Evolutionary conservation across 2,113 vertebrate species (phyloP), one percentile per base, ranked within the genome.

Genomic region (Lamprotornis superbus): DNA sequence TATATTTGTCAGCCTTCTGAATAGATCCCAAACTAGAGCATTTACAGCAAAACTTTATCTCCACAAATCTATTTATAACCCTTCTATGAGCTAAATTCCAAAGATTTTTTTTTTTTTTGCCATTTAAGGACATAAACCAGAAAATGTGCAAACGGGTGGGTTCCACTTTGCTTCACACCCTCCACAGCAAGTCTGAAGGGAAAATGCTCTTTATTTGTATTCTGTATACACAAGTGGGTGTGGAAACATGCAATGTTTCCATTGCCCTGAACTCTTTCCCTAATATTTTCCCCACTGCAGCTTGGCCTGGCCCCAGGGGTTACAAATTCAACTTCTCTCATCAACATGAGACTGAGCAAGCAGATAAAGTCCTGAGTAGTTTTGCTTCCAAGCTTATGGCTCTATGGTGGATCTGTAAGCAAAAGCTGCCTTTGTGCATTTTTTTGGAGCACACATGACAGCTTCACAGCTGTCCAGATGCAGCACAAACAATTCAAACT

Each of bases 111-210:
- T 42, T 40, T 39, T 80, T 93, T n/a, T 93, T 28, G 11, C 94
- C 93, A 95, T 97, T 90, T 96, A 97, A 96, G 96, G 95, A 80
- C 74, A 94, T 42, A 35, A 93, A 94, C 49, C 69, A 95, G 71
- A 94, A 79, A 95, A 93, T 40, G 83, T 91, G 81, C 92, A 77
- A 94, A 93, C 0, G 71, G 81, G 85, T 90, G 90, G 83, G 82
- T 92, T 84, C 71, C 83, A 57, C 65, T 95, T 76, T 53, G 49
- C 81, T 91, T 95, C 80, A 95, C 87, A 76, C 81, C 82, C 94
- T 87, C 39, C 69, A 21, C 50, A 86, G 74, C 61, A 37, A 83
- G 14, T 83, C 90, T 84, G 65, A 7, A 83, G 82, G 80, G 89
- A 89, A 91, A 89, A 81, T 3, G 20, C 68, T 93, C 77, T 91